Percentiles rank a stretch among this genome's conserved stretches.
Conservation (phyloP, 2,113 vertebrate species). For the Tonatia bakeri region DNA sequence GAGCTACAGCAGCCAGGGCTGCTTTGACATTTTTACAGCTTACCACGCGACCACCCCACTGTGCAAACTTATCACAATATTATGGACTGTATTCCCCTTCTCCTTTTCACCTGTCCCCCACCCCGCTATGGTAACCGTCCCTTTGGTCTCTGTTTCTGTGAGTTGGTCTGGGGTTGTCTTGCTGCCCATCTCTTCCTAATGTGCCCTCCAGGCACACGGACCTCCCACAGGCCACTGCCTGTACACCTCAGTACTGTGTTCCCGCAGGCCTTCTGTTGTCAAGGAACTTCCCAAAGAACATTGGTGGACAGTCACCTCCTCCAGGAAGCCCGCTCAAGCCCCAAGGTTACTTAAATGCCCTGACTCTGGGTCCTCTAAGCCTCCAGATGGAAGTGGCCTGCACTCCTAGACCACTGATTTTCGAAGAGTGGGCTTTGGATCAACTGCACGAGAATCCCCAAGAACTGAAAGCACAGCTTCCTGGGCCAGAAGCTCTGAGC, state of each 20-base stretch:
- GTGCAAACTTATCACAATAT: not conserved
- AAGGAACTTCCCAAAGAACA: not conserved
- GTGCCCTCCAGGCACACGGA: not conserved
- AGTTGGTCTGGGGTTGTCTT: not conserved
- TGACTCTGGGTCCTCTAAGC: not conserved
- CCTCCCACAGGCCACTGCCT: not conserved
- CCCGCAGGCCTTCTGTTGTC: not conserved
- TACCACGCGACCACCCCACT: not conserved
- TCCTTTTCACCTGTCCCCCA: not conserved
- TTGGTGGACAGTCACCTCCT: not conserved
- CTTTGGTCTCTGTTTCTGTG: not conserved
- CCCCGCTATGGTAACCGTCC: not conserved
- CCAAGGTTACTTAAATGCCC: not conserved
- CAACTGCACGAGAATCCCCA: too few relatives aligned
- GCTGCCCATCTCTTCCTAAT: not conserved
- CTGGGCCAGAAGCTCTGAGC: not conserved
- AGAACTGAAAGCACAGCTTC: not conserved
- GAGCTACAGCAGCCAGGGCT: too few relatives aligned
- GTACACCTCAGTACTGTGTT: not conserved
- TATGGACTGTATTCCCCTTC: not conserved
- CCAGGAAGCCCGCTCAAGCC: not conserved
- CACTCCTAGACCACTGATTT: not conserved
- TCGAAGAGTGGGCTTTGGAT: not conserved
- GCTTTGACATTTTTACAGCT: not conserved
- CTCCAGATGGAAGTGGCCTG: not conserved